These are phyloP conservation scores for Mystacides longicornis DNA, from an alignment of 2,888 invertebrate species.

Conservation along the genomic window DNA sequence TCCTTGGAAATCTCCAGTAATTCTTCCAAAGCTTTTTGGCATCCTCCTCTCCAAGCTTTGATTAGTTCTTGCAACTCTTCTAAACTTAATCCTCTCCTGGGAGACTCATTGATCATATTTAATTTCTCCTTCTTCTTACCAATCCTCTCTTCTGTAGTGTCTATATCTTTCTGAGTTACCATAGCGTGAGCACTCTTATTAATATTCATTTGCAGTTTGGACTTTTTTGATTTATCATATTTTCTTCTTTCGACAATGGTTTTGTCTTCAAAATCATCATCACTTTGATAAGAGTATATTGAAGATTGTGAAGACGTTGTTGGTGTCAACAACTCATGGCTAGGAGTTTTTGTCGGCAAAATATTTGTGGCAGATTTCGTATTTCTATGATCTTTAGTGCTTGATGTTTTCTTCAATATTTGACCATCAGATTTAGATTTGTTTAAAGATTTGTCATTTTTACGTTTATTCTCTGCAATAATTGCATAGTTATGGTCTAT, in stretches of 20 bases:
- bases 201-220: not conserved
- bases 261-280: conserved; percentile 15
- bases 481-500: no score
- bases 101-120: conserved; percentile 22
- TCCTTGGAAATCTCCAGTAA: conserved; percentile 42
- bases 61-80: conserved; percentile 44
- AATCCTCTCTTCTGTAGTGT: conserved; percentile 39
- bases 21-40: conserved; percentile 46
- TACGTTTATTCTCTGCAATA: not conserved
- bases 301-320: conserved; percentile 10
- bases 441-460: not conserved
- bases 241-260: conserved; percentile 12
- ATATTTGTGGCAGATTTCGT: not conserved
- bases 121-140: conserved; percentile 36
- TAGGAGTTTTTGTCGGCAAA: not conserved
- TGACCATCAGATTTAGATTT: not conserved
- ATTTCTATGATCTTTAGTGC: not conserved
- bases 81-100: conserved; percentile 37
- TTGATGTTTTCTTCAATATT: not conserved
- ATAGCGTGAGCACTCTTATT: not conserved
- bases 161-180: conserved; percentile 38
- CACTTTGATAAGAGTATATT: conserved; percentile 12
- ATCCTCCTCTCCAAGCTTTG: conserved; percentile 48
- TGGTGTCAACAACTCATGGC: not conserved
- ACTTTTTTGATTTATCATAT: conserved; percentile 6